Evolutionary conservation across 2,113 vertebrate genomes (phyloP).

Genomic region (Opisthocomus hoazin): DNA sequence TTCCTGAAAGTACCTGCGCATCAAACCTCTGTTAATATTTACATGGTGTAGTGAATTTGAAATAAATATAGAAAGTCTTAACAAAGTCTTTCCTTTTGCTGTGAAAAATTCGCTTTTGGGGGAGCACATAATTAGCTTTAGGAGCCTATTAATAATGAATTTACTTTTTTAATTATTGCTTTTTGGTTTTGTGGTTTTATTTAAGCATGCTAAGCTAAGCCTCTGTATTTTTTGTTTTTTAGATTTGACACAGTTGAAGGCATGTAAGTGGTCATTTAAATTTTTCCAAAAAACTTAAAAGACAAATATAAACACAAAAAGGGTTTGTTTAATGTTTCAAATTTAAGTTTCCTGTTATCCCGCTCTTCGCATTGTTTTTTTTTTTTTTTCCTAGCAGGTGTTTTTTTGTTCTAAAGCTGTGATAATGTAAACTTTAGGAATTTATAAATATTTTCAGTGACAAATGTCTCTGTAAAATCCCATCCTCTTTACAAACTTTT

Average conservation of each 20-base stretch:
- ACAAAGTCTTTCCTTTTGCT: slow-evolving; percentile 10
- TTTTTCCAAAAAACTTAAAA: slow-evolving; percentile 66
- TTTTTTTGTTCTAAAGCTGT: not conserved
- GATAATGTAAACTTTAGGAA: not conserved
- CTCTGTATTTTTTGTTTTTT: slow-evolving; percentile 85
- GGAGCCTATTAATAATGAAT: slow-evolving; percentile 43
- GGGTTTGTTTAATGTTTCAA: slow-evolving; percentile 53
- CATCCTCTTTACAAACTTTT: not conserved
- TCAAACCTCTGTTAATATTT: not conserved
- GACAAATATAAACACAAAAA: slow-evolving; percentile 30
- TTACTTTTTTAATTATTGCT: slow-evolving; percentile 58
- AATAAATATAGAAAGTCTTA: slow-evolving; percentile 36
- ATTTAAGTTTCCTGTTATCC: slow-evolving; percentile 41
- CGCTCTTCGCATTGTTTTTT: not conserved
- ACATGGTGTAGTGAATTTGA: not conserved
- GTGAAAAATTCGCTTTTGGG: slow-evolving; percentile 30
- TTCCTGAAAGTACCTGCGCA: not conserved
- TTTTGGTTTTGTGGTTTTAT: slow-evolving; percentile 78
- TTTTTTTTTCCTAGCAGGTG: not conserved
- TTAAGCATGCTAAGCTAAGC: slow-evolving; percentile 86
- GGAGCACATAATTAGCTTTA: slow-evolving; percentile 36
- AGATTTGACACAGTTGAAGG: slow-evolving; percentile 92
- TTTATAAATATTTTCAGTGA: slow-evolving; percentile 7
- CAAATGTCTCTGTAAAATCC: not conserved
- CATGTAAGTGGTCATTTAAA: slow-evolving; percentile 90